phyloP scores from a whole-genome alignment of 92 coral and sea anemone species.

The Parazoanthus darwini region DNA sequence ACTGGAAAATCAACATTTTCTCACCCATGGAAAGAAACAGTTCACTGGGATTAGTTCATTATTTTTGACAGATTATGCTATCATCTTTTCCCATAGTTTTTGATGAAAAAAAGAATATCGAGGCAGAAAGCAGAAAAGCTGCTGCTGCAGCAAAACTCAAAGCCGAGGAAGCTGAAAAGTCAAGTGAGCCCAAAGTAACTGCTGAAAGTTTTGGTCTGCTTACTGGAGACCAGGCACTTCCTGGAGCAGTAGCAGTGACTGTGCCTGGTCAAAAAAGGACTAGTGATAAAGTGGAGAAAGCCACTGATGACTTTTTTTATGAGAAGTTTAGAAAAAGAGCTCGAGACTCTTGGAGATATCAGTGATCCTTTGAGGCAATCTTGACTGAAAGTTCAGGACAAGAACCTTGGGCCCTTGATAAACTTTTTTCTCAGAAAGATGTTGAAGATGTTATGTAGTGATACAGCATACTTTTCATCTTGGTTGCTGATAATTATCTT shows the following conservation, averaged over 20 bases:
- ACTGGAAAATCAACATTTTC: too few relatives aligned
- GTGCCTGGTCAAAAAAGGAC: slow-evolving; percentile 60
- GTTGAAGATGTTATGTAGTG: too few relatives aligned
- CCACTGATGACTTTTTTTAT: slow-evolving; percentile 97
- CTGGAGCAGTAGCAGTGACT: slow-evolving; percentile 53
- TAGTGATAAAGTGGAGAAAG: slow-evolving; percentile 78
- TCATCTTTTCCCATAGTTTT: slow-evolving; percentile 57
- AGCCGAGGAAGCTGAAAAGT: slow-evolving; percentile 66
- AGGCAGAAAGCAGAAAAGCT: slow-evolving; percentile 87
- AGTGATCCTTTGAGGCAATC: slow-evolving; percentile 37
- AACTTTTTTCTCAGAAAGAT: too few relatives aligned
- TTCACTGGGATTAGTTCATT: neutral
- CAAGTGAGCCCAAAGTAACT: slow-evolving; percentile 79
- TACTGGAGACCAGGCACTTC: slow-evolving; percentile 48
- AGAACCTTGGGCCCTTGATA: too few relatives aligned
- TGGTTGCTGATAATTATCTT: too few relatives aligned
- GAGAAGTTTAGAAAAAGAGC: slow-evolving; percentile 94
- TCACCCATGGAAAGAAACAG: too few relatives aligned
- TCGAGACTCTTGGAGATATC: slow-evolving; percentile 98
- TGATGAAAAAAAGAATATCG: slow-evolving; percentile 82
- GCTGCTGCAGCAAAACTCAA: slow-evolving; percentile 72
- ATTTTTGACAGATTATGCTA: neutral
- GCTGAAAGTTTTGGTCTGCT: slow-evolving; percentile 59
- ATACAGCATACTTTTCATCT: too few relatives aligned
- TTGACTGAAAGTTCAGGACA: too few relatives aligned